A percentile compares a stretch with the other conserved stretches of the same genome.
phyloP scores from a whole-genome alignment of 2,797 vertebrate genomes.

The Typhlichthys eigenmanni region DNA sequence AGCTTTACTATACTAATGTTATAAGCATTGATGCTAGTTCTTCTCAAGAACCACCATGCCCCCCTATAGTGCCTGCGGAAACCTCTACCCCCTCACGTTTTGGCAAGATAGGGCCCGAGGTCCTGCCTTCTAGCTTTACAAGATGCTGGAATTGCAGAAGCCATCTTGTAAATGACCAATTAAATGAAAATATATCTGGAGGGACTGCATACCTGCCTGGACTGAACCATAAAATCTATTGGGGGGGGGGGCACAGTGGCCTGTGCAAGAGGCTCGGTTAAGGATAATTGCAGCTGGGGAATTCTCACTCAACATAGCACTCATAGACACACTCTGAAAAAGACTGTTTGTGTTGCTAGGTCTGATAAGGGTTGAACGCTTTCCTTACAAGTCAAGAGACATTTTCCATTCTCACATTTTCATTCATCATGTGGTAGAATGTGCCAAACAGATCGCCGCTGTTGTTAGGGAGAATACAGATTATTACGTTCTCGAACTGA shows the following conservation, averaged over 20 bases:
- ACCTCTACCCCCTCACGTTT: conserved; percentile 11
- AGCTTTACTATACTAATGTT: no score
- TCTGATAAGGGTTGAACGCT: no score
- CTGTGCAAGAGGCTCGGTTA: conserved; percentile 35
- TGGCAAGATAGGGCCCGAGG: conserved; percentile 27
- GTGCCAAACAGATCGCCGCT: background rate
- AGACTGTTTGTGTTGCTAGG: no score
- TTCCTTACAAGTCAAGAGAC: no score
- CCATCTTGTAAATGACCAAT: conserved; percentile 65
- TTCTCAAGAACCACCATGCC: background rate
- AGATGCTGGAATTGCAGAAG: conserved; percentile 58
- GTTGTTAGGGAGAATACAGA: no score
- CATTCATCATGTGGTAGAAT: conserved; percentile 13
- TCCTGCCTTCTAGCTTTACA: conserved; percentile 55
- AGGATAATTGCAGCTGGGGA: conserved; percentile 51
- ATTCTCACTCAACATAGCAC: conserved; percentile 25
- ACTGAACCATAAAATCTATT: conserved; percentile 61
- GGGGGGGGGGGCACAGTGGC: conserved; percentile 28
- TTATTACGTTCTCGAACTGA: conserved; percentile 9
- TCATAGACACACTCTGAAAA: background rate
- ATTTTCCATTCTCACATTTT: conserved; percentile 9
- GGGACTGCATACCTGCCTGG: conserved; percentile 63
- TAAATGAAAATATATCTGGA: conserved; percentile 60
- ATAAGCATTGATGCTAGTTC: background rate
- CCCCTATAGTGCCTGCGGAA: conserved; percentile 19